Evolutionary conservation across 2,113 vertebrate species (phyloP).

Genomic region (Okapia johnstoni): DNA sequence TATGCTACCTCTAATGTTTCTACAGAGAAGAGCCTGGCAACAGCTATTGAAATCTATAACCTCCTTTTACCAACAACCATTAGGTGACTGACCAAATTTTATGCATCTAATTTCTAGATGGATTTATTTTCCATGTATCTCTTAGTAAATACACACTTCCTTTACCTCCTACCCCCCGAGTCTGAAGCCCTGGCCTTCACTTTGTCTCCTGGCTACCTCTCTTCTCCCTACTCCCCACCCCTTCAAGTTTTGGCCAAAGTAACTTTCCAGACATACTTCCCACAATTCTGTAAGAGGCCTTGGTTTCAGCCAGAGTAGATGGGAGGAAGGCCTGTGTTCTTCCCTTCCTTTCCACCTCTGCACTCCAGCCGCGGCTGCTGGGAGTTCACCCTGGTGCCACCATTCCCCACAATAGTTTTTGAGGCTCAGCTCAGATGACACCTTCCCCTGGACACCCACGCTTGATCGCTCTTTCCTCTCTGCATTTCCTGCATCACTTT

Average conservation of each 20-base stretch:
- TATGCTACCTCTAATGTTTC: not conserved
- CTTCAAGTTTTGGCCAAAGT: not conserved
- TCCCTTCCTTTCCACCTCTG: not conserved
- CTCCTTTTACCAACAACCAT: not conserved
- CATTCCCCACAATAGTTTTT: not conserved
- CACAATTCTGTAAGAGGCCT: not conserved
- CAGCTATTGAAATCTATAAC: not conserved
- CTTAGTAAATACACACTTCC: not conserved
- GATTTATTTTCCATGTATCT: not conserved
- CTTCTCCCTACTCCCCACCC: not conserved
- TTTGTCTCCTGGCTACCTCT: not conserved
- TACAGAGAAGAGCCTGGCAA: not conserved
- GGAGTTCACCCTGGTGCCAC: not conserved
- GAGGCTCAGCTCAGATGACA: not conserved
- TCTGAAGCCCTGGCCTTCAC: not conserved
- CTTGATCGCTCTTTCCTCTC: not conserved
- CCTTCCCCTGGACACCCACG: not conserved
- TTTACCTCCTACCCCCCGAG: not conserved
- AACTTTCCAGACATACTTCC: not conserved
- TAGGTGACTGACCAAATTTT: not conserved
- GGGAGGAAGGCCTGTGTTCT: not conserved
- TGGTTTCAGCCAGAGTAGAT: rapidly evolving
- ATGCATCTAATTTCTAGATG: not conserved
- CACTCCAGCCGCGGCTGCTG: not conserved
- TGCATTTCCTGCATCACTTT: not conserved